Base-by-base conservation (phyloP, 2,113 vertebrate species). In the Notiomystis cincta region DNA sequence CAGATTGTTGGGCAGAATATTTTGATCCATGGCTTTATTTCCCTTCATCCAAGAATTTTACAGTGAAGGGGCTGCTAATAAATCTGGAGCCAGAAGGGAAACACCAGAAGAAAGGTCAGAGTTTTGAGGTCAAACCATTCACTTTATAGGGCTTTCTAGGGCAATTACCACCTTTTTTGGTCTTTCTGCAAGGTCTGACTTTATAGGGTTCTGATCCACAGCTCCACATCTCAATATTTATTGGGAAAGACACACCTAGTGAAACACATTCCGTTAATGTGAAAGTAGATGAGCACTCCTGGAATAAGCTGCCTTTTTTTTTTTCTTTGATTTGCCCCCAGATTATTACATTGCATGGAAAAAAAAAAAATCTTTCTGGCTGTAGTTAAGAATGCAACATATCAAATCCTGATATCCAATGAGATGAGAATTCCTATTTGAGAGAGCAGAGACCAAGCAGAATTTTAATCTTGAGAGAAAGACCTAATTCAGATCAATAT, bases 1-100 rank as follows among this genome's bases (percentile, higher is more conserved):
- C 18, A 95, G 72, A 44, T 66, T 92, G 24, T 27, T 86, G 10
- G 3, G 4, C 70, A 82, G 57, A 91, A 54, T 93, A 79, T 85
- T 72, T 78, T 83, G 54, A 78, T 56, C 90, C 60, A 81, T 31
- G 92, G 45, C 33, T 73, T 80, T 94, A 84, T 96, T 95, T 97
- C 61, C 40, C n/a, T 82, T 82, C 75, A 72, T 35, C n/a, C 54
- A 72, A 31, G 15, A 93, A 66, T 88, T 95, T 73, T 69, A 83
- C 53, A 87, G 42, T 61, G 56, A 62, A 58, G 47, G 15, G 38
- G 20, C 35, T 89, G 42, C 92, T 80, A 71, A 53, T 75, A 95
- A 88, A 90, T 75, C 48, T 72, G 58, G 19, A 65, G 64, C 60
- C 8, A 35, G 40, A 64, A 25, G 75, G 57, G 5, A 51, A 93